Percentiles rank a stretch among this genome's conserved stretches.
Evolutionary conservation across 2,113 vertebrate genomes (phyloP).

Genomic region (Daphoenositta chrysoptera): DNA sequence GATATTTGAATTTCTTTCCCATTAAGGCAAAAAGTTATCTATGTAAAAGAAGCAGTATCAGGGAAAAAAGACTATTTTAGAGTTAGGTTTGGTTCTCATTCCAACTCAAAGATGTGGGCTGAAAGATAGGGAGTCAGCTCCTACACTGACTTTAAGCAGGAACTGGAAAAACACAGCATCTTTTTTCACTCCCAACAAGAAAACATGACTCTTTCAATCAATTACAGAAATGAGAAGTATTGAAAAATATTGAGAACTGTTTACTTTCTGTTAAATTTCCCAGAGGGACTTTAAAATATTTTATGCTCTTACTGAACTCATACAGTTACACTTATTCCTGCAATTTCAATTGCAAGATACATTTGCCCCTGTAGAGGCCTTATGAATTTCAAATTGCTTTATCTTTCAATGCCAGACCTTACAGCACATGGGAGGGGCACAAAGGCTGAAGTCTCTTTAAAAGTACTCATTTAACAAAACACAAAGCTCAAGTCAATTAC

Average conservation of each 20-base stretch:
- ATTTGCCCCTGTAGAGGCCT: neutral
- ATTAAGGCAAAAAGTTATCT: neutral
- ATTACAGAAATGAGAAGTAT: neutral
- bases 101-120: neutral
- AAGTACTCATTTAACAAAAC: neutral
- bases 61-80: neutral
- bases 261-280: neutral
- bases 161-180: neutral
- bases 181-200: neutral
- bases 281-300: neutral
- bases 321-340: neutral
- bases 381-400: constrained; percentile 15
- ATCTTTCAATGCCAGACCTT: constrained; percentile 62
- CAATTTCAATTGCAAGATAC: neutral
- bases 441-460: neutral
- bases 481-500: neutral
- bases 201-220: neutral
- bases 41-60: neutral
- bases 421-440: constrained; percentile 2
- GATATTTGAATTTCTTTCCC: neutral
- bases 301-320: neutral
- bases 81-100: neutral
- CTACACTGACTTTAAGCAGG: neutral
- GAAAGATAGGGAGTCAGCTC: neutral
- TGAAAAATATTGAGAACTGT: neutral